Conservation (phyloP, 2,113 vertebrate genomes). For the Eonycteris spelaea region DNA sequence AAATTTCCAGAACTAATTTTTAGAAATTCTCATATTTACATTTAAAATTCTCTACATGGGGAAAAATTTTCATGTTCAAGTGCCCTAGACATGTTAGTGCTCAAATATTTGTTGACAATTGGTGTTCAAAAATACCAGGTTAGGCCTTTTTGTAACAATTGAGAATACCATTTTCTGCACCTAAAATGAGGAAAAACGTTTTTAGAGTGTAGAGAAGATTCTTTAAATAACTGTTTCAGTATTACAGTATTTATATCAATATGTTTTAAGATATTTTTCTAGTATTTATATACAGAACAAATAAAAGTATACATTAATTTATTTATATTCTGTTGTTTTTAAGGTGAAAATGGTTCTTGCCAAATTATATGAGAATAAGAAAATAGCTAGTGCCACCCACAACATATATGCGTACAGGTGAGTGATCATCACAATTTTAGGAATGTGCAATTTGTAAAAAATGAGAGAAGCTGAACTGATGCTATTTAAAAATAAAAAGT, state of each 20-base stretch:
- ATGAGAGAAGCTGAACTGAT: not conserved
- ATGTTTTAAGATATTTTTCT: slow-evolving; percentile 15
- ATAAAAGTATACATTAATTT: not conserved
- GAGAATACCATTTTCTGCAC: not conserved
- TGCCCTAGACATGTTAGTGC: not conserved
- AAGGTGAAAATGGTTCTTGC: slow-evolving; percentile 95
- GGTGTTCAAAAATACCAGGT: not conserved
- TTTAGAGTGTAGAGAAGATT: not conserved
- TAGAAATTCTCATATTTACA: not conserved
- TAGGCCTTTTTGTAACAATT: not conserved
- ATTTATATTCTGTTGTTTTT: slow-evolving; percentile 63
- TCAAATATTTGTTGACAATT: not conserved
- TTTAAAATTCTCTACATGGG: not conserved
- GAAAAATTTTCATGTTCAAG: not conserved
- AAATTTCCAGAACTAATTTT: slow-evolving; percentile 24
- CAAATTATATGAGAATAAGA: slow-evolving; percentile 95
- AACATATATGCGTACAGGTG: slow-evolving; percentile 98
- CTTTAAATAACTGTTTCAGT: not conserved
- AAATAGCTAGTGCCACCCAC: slow-evolving; percentile 97
- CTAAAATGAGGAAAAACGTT: not conserved
- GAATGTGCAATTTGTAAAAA: not conserved
- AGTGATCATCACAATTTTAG: slow-evolving; percentile 28
- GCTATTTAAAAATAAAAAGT: not conserved
- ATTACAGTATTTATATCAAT: not conserved
- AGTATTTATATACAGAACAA: slow-evolving; percentile 12